Evolutionary conservation across 2,888 invertebrate genomes (phyloP).

Genomic region (Eubasilissa splendida): DNA sequence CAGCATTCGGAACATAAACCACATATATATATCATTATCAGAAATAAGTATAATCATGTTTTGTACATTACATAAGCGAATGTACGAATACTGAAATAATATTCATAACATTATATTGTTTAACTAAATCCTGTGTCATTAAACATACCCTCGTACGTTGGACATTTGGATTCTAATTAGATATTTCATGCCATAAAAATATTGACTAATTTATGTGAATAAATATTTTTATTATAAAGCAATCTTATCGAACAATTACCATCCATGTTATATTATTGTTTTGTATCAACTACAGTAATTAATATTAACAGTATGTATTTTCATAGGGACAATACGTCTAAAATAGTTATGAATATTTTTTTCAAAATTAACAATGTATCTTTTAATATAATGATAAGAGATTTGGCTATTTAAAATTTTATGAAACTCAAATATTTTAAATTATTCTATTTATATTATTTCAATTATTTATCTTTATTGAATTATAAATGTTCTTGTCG

Average conservation of each 20-base stretch:
- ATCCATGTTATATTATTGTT: slow-evolving; percentile 30
- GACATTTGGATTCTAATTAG: slow-evolving; percentile 7
- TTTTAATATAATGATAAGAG: slow-evolving; percentile 4
- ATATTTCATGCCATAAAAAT: slow-evolving; percentile 28
- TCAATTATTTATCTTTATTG: slow-evolving; percentile 4
- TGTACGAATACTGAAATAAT: slow-evolving; percentile 8
- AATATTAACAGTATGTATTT: slow-evolving; percentile 5
- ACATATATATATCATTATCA: background rate
- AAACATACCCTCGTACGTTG: slow-evolving; percentile 1
- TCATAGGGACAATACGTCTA: slow-evolving; percentile 6
- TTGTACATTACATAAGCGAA: background rate
- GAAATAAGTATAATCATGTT: background rate
- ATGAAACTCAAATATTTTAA: background rate
- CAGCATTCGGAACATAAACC: slow-evolving; percentile 17
- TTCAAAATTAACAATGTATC: slow-evolving; percentile 17
- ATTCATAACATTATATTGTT: background rate
- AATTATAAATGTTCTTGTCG: background rate
- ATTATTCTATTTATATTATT: background rate
- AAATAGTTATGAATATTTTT: slow-evolving; percentile 8
- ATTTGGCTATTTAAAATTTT: background rate
- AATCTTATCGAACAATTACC: slow-evolving; percentile 37
- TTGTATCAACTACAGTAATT: slow-evolving; percentile 21
- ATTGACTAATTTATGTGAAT: slow-evolving; percentile 28
- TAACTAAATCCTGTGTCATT: slow-evolving; percentile 16
- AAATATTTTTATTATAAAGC: slow-evolving; percentile 30